phyloP scores from a whole-genome alignment of 2,113 vertebrate species.

The Gymnogyps californianus region DNA sequence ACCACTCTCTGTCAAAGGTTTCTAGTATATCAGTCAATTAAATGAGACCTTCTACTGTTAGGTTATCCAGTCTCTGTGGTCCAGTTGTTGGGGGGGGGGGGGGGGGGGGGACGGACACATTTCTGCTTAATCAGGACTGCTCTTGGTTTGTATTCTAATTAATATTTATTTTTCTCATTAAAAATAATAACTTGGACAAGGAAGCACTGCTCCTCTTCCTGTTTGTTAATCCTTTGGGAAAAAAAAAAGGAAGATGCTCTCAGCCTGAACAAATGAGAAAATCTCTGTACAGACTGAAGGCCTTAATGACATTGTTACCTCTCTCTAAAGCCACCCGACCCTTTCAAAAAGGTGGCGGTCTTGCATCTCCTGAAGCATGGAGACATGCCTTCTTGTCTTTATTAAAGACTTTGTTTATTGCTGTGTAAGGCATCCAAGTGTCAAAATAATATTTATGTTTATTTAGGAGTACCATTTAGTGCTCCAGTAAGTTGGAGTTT shows the following conservation, averaged over 20 bases:
- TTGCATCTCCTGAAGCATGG: not conserved
- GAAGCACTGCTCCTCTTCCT: not conserved
- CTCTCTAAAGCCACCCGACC: not conserved
- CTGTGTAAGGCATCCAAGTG: not conserved
- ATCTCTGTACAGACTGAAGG: not conserved
- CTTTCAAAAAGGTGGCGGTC: not conserved
- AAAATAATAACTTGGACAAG: not conserved
- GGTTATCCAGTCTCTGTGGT: not conserved
- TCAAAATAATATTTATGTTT: not conserved
- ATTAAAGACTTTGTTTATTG: not conserved
- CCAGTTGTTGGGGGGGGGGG: not conserved
- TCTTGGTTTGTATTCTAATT: constrained; percentile 28
- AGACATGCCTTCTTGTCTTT: not conserved
- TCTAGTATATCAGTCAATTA: not conserved
- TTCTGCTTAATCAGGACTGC: not conserved
- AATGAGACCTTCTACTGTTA: not conserved
- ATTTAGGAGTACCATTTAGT: not conserved
- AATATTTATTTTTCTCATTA: constrained; percentile 31
- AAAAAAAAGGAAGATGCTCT: not conserved
- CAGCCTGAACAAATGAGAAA: constrained; percentile 29
- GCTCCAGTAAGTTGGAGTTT: not conserved
- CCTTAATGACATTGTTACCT: constrained; percentile 25
- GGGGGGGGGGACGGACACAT: no score
- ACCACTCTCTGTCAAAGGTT: not conserved
- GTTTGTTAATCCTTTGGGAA: not conserved